Evolutionary conservation across 2,113 vertebrate genomes (phyloP).

Genomic region (Rhinogobius similis): DNA sequence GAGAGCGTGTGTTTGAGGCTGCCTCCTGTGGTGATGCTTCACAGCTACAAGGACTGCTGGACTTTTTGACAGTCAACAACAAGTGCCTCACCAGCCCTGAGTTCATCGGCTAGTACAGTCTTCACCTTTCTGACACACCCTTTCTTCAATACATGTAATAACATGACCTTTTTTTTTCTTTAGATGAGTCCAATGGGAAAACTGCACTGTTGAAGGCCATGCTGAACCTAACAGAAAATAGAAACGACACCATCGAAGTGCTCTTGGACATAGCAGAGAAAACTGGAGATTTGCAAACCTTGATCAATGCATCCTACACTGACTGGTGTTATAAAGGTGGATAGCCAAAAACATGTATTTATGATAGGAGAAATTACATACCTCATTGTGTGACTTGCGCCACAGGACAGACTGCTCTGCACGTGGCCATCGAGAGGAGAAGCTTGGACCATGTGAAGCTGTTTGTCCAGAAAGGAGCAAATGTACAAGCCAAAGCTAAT

Average conservation of each 20-base stretch:
- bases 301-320: slow-evolving; percentile 84
- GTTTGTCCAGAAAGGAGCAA: slow-evolving; percentile 85
- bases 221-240: slow-evolving; percentile 82
- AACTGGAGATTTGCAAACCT: slow-evolving; percentile 80
- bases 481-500: slow-evolving; percentile 86
- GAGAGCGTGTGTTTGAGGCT: slow-evolving; percentile 81
- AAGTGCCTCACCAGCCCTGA: slow-evolving; percentile 82
- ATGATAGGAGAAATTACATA: neutral
- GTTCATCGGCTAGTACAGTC: slow-evolving; percentile 78
- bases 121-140: neutral
- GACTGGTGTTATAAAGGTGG: slow-evolving; percentile 55
- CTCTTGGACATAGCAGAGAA: slow-evolving; percentile 84
- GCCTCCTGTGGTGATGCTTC: slow-evolving; percentile 77
- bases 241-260: slow-evolving; percentile 82
- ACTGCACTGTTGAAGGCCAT: slow-evolving; percentile 87
- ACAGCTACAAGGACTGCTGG: slow-evolving; percentile 79
- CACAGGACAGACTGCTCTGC: slow-evolving; percentile 85
- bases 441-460: slow-evolving; percentile 83
- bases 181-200: slow-evolving; percentile 85
- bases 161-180: slow-evolving; percentile 1
- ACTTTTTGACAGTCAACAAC: slow-evolving; percentile 76
- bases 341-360: neutral
- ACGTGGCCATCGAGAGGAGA: slow-evolving; percentile 87
- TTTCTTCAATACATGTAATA: neutral
- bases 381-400: neutral